Percentiles rank a stretch among this genome's conserved stretches.
These are phyloP conservation scores for Heliconius ethilla DNA, from an alignment of 2,888 invertebrate genomes.

Conservation along the genomic window DNA sequence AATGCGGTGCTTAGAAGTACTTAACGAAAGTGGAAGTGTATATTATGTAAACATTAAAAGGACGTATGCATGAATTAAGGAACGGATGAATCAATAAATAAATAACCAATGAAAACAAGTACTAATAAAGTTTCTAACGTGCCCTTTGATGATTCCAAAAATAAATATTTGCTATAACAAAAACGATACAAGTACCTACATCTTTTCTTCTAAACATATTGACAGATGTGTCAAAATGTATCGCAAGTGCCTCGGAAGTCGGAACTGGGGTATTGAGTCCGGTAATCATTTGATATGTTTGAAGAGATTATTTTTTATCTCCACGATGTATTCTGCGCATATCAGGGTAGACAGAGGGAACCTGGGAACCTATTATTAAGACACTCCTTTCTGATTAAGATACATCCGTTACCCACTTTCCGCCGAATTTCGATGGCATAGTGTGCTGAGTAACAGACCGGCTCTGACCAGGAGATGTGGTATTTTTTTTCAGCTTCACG, in stretches of 20 bases:
- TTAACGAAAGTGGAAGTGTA: too few relatives aligned
- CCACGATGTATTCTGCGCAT: background rate
- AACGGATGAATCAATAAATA: background rate
- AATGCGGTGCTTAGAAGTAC: too few relatives aligned
- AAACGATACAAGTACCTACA: conserved; percentile 1
- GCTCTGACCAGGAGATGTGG: too few relatives aligned
- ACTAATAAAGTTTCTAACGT: background rate
- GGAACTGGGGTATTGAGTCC: background rate
- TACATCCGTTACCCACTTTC: too few relatives aligned
- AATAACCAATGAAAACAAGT: background rate
- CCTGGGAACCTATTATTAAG: too few relatives aligned
- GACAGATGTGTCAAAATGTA: conserved; percentile 1
- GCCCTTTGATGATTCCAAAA: background rate
- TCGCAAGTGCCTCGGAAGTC: background rate
- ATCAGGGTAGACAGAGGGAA: background rate
- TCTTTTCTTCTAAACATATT: background rate
- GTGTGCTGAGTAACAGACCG: too few relatives aligned
- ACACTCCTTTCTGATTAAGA: too few relatives aligned
- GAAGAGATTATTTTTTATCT: background rate
- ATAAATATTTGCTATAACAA: conserved; percentile 3
- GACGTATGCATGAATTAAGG: too few relatives aligned
- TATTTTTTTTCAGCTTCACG: too few relatives aligned
- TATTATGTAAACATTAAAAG: too few relatives aligned
- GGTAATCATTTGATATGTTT: background rate
- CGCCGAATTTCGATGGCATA: too few relatives aligned